These are phyloP conservation scores for Ennomos erosarius DNA, from an alignment of 2,888 invertebrate genomes.

Conservation along the genomic window DNA sequence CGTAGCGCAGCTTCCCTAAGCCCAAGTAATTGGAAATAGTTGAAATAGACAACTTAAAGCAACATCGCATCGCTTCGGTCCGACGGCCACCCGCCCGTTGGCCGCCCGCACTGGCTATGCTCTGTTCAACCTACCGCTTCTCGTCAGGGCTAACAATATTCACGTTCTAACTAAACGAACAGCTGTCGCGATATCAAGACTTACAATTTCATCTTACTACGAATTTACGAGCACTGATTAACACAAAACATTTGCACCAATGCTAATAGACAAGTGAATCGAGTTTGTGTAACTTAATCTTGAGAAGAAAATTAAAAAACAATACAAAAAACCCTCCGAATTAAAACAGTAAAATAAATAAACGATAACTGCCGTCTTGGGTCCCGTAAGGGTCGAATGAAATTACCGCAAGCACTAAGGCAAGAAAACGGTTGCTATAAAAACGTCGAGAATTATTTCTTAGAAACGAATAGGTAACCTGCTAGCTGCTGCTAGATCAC, in stretches of 20 bases:
- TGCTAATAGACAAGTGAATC: constrained; percentile 5
- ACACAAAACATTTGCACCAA: constrained; percentile 2
- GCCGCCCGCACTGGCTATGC: constrained; percentile 9
- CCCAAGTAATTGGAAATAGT: constrained; percentile 85
- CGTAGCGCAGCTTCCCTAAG: constrained; percentile 79
- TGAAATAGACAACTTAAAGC: constrained; percentile 78
- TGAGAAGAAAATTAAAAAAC: constrained; percentile 27
- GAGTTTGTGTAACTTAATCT: constrained; percentile 9
- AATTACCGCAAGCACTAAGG: constrained; percentile 46
- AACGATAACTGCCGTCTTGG: constrained; percentile 49
- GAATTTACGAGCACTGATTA: constrained; percentile 23
- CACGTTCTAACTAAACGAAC: too few species aligned
- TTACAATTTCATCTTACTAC: constrained; percentile 28
- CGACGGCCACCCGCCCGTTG: constrained; percentile 27
- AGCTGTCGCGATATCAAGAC: constrained; percentile 31
- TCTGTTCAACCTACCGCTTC: constrained; percentile 26
- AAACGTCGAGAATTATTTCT: constrained; percentile 37
- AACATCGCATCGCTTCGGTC: constrained; percentile 56
- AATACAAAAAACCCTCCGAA: constrained; percentile 39
- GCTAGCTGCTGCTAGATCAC: constrained; percentile 1
- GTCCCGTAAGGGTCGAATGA: constrained; percentile 39
- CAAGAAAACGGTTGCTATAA: constrained; percentile 39
- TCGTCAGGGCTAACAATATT: constrained; percentile 34
- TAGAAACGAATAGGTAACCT: constrained; percentile 9
- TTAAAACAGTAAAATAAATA: constrained; percentile 54